Percentiles rank a stretch among this genome's conserved stretches.
Evolutionary conservation across 2,888 invertebrate genomes (phyloP).

Genomic region (Cataglyphis livida): DNA sequence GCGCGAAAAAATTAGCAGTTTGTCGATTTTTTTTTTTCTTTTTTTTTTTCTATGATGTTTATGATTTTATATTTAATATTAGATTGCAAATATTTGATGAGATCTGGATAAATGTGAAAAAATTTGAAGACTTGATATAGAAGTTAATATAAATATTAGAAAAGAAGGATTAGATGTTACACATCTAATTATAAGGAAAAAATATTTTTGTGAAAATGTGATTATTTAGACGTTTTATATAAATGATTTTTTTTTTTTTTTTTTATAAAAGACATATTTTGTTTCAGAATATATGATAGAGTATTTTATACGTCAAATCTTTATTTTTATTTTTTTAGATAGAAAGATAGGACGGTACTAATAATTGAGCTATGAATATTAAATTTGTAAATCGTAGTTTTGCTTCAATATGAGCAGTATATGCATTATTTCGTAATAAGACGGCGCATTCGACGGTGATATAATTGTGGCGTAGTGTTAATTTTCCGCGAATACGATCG

Average conservation of each 20-base stretch:
- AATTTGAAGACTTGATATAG: background rate
- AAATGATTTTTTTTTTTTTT: no score
- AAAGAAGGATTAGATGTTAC: background rate
- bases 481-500: constrained; percentile 51
- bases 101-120: background rate
- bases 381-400: constrained; percentile 15
- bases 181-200: background rate
- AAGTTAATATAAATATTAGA: background rate
- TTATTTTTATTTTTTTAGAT: background rate
- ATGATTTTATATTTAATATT: background rate
- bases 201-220: background rate
- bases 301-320: constrained; percentile 5
- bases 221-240: no score
- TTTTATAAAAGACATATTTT: background rate
- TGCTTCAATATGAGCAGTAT: background rate
- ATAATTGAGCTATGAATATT: constrained; percentile 2
- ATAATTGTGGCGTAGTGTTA: constrained; percentile 59
- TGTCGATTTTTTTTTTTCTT: no score
- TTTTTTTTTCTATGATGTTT: background rate
- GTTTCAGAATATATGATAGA: background rate
- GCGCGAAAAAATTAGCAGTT: background rate
- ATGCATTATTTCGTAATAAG: constrained; percentile 21
- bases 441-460: background rate
- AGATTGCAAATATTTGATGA: background rate
- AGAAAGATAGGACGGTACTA: background rate